Conservation (phyloP, 2,888 invertebrate species). For the Biston stratarius region DNA sequence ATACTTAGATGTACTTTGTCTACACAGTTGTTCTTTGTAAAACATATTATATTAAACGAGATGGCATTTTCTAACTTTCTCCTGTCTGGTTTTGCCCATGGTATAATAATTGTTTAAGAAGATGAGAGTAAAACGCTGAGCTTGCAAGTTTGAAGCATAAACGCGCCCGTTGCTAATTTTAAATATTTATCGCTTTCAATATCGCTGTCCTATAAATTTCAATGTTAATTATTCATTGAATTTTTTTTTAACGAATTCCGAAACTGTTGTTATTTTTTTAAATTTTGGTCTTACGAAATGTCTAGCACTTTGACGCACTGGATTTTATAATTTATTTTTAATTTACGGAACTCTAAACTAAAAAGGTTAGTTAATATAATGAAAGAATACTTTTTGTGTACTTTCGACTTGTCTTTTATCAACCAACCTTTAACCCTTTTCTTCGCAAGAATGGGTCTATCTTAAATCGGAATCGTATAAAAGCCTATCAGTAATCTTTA, state of each 20-base stretch:
- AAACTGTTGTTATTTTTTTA: too few relatives aligned
- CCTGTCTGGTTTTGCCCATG: constrained; percentile 35
- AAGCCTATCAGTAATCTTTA: constrained; percentile 35
- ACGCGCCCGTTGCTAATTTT: too few relatives aligned
- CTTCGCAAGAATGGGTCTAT: constrained; percentile 21
- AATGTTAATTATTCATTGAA: too few relatives aligned
- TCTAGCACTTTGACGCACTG: too few relatives aligned
- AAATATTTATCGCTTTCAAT: too few relatives aligned
- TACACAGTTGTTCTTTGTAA: neutral
- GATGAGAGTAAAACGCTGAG: constrained; percentile 49
- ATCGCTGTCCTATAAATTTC: too few relatives aligned
- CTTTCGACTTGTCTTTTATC: neutral
- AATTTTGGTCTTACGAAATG: too few relatives aligned
- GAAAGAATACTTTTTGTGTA: neutral
- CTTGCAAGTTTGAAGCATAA: constrained; percentile 2
- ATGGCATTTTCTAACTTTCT: constrained; percentile 51
- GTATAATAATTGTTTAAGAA: constrained; percentile 59
- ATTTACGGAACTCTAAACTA: too few relatives aligned
- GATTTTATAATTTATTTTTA: too few relatives aligned
- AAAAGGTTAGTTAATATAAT: too few relatives aligned
- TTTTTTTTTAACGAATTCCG: too few relatives aligned
- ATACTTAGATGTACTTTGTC: neutral
- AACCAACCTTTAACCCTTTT: constrained; percentile 20
- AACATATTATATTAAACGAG: constrained; percentile 43
- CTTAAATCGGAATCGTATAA: constrained; percentile 23